A percentile compares a stretch with the other conserved stretches of the same genome.
Evolutionary conservation across 1,140 invertebrate genomes (phyloP).

Genomic region (Orius insidiosus): DNA sequence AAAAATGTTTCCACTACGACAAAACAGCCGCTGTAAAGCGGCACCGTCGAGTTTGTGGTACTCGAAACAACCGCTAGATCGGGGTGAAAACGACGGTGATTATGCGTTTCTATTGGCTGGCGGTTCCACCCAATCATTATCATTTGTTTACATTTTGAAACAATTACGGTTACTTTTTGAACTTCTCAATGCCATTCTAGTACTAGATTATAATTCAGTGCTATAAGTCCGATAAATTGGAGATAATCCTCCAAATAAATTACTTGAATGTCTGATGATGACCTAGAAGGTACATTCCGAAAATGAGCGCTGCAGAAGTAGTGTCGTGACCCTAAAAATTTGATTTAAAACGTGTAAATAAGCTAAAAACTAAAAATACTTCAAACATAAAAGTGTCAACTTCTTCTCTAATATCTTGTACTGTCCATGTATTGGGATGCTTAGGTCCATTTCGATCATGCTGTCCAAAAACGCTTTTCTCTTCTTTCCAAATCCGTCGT

Average conservation of each 20-base stretch:
- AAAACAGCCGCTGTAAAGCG: too few relatives aligned
- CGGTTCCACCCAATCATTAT: too few relatives aligned
- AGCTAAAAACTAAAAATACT: constrained; percentile 26
- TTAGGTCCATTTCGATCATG: constrained; percentile 32
- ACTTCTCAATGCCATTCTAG: too few relatives aligned
- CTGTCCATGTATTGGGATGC: constrained; percentile 20
- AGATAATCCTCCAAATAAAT: not conserved
- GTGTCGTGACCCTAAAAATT: constrained; percentile 62
- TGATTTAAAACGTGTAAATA: not conserved
- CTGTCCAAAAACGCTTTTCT: constrained; percentile 40
- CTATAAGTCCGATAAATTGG: not conserved
- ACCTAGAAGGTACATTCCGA: constrained; percentile 31
- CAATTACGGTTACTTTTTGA: too few relatives aligned
- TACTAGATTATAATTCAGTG: too few relatives aligned
- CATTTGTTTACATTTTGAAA: too few relatives aligned
- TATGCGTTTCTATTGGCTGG: too few relatives aligned
- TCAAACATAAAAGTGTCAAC: constrained; percentile 52
- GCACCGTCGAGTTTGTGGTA: too few relatives aligned
- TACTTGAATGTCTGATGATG: constrained; percentile 30
- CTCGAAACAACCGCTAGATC: too few relatives aligned
- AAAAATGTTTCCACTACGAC: too few relatives aligned
- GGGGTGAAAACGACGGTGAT: too few relatives aligned
- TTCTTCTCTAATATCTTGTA: constrained; percentile 29
- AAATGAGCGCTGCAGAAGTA: constrained; percentile 55
- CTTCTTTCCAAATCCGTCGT: constrained; percentile 5